Evolutionary conservation across 2,888 invertebrate genomes (phyloP).

Genomic region (Platycnemis pennipes): DNA sequence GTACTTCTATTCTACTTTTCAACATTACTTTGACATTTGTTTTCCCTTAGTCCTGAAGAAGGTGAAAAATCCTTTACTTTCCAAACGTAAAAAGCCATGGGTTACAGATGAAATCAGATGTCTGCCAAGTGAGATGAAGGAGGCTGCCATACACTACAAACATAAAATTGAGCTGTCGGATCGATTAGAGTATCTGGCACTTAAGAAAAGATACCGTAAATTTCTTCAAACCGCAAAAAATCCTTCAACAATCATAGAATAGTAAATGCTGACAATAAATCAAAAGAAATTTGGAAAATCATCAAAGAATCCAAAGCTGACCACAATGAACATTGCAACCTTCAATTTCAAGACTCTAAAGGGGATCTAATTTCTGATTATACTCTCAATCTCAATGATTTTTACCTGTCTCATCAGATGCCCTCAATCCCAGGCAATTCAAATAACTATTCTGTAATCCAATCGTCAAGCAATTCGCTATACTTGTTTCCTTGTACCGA

Average conservation of each 20-base stretch:
- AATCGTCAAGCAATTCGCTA: not conserved
- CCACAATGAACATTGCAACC: not conserved
- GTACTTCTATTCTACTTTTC: not conserved
- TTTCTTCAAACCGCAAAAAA: not conserved
- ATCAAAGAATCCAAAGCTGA: not conserved
- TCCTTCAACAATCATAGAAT: not conserved
- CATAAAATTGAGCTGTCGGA: not conserved
- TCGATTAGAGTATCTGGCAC: not conserved
- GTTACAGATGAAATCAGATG: not conserved
- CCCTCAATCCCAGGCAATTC: not conserved
- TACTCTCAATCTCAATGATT: not conserved
- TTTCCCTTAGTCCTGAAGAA: slow-evolving; percentile 1
- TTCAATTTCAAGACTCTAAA: not conserved
- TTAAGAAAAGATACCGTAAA: not conserved
- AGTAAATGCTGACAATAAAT: not conserved
- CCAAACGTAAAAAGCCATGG: not conserved
- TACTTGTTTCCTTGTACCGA: too few species aligned
- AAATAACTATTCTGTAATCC: not conserved
- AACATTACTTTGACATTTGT: not conserved
- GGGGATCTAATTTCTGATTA: not conserved
- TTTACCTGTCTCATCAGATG: not conserved
- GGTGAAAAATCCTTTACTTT: not conserved
- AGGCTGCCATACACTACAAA: not conserved
- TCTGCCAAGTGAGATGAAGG: not conserved
- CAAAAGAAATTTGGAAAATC: slow-evolving; percentile 13